A percentile compares a stretch with the other conserved stretches of the same genome.
These are phyloP conservation scores for Synaphobranchus kaupii DNA, from an alignment of 2,797 vertebrate genomes.

Conservation along the genomic window DNA sequence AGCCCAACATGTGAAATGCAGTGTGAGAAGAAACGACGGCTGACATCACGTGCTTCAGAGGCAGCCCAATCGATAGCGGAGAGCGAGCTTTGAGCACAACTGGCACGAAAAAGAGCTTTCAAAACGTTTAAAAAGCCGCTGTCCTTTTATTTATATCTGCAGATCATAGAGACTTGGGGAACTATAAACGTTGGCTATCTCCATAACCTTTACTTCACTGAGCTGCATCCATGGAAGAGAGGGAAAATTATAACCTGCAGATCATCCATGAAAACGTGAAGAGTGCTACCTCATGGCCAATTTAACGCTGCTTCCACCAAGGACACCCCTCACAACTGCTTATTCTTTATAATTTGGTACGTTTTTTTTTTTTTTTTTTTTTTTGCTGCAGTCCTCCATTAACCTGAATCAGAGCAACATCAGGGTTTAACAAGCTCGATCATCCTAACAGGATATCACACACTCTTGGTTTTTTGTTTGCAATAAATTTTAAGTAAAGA, in stretches of 20 bases:
- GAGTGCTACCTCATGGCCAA: slow-evolving; percentile 76
- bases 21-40: no score
- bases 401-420: slow-evolving; percentile 59
- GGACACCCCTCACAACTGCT: slow-evolving; percentile 75
- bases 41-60: no score
- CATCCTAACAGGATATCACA: slow-evolving; percentile 42
- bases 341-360: slow-evolving; percentile 74
- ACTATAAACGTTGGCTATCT: slow-evolving; percentile 74
- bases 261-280: slow-evolving; percentile 82
- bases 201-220: slow-evolving; percentile 83
- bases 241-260: slow-evolving; percentile 86
- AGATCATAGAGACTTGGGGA: slow-evolving; percentile 69
- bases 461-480: slow-evolving; percentile 49
- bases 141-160: slow-evolving; percentile 65
- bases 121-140: slow-evolving; percentile 51
- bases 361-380: slow-evolving; percentile 56
- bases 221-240: slow-evolving; percentile 81
- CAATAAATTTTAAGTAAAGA: background rate
- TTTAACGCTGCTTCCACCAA: slow-evolving; percentile 81
- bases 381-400: slow-evolving; percentile 36
- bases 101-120: no score
- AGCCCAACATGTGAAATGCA: no score
- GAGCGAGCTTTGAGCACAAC: no score
- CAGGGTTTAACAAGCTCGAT: slow-evolving; percentile 61
- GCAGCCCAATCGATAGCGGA: no score